phyloP scores from a whole-genome alignment of 1,140 invertebrate species.

The Ceratina japonica region DNA sequence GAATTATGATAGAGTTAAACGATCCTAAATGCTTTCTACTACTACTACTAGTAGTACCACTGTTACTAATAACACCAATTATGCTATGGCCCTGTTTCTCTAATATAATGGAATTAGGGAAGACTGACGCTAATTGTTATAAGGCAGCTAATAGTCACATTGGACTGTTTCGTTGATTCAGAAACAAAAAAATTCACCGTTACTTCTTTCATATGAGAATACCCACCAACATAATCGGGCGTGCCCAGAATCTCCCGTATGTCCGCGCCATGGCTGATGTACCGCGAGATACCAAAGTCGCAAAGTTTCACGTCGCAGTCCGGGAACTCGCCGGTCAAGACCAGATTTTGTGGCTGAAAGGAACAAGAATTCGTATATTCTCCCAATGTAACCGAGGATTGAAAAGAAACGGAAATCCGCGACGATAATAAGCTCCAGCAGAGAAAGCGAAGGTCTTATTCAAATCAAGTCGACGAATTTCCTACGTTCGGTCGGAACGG shows the following conservation, averaged over 20 bases:
- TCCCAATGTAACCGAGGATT: neutral
- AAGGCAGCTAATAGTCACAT: neutral
- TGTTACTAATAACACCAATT: no score
- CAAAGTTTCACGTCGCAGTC: slow-evolving; percentile 92
- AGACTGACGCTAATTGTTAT: no score
- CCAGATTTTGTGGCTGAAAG: slow-evolving; percentile 93
- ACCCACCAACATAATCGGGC: slow-evolving; percentile 94
- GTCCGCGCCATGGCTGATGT: slow-evolving; percentile 92
- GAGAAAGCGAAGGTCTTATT: no score
- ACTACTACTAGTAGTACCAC: no score
- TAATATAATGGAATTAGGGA: no score
- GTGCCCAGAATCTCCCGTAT: slow-evolving; percentile 96
- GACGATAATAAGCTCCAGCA: no score
- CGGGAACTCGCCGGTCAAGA: slow-evolving; percentile 87
- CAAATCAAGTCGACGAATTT: slow-evolving; percentile 6
- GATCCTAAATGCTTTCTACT: no score
- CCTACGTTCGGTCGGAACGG: neutral
- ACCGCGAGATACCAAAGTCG: slow-evolving; percentile 96
- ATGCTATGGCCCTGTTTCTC: no score
- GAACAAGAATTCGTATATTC: neutral
- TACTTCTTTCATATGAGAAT: neutral
- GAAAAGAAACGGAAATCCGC: neutral
- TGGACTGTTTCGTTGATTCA: slow-evolving; percentile 25
- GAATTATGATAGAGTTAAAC: no score
- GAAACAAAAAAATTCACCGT: no score